Evolutionary conservation across 2,113 vertebrate genomes (phyloP).

Genomic region (Pycnonotus jocosus): DNA sequence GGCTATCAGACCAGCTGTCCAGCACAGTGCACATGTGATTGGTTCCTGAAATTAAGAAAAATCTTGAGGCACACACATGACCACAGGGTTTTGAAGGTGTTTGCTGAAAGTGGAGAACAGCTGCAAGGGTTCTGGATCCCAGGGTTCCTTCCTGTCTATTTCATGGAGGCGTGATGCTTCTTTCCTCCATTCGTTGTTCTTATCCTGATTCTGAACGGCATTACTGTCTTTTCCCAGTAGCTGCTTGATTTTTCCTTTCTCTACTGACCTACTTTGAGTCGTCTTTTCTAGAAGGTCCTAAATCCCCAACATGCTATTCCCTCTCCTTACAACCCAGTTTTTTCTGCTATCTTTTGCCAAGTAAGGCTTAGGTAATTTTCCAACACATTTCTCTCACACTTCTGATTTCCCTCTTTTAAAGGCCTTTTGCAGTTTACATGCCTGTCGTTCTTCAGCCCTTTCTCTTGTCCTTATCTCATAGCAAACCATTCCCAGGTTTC

Average conservation of each 20-base stretch:
- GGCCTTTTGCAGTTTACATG: background rate
- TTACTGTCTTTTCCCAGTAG: background rate
- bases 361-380: background rate
- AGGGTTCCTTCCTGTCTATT: background rate
- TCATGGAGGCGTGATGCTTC: background rate
- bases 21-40: background rate
- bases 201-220: background rate
- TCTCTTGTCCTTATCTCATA: background rate
- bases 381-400: background rate
- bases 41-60: background rate
- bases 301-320: background rate
- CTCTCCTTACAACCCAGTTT: background rate
- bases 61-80: no score
- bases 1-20: background rate
- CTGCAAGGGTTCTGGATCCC: background rate
- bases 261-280: background rate
- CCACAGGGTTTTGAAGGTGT: accelerated
- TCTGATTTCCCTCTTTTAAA: background rate
- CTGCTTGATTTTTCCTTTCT: background rate
- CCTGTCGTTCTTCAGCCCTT: background rate
- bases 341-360: background rate
- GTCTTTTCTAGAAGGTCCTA: background rate
- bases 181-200: background rate
- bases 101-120: background rate
- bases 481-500: background rate